Evolutionary conservation across 2,113 vertebrate species (phyloP), one percentile per base, ranked within the genome.

Genomic region (Mesembrinibis cayennensis): DNA sequence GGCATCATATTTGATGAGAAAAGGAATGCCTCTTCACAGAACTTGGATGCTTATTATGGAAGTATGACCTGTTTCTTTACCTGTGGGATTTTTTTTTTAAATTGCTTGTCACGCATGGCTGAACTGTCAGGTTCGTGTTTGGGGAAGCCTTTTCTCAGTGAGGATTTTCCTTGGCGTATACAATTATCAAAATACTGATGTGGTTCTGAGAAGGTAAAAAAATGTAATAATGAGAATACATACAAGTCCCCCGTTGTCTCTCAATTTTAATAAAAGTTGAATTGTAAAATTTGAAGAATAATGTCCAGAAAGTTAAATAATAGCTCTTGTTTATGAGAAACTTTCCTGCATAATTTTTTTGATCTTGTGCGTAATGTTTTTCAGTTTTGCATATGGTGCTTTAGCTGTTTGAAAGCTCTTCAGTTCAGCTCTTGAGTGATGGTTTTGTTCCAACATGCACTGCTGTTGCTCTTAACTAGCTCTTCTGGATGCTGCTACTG

Each of bases 101-200:
- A 56, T 61, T 18, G 5, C 4, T 29, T 88, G 10, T 55, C 8
- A 45, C 26, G 4, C 0, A 0, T 65, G 32, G 20, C 29, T 69
- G 61, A 63, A 13, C 50, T 58, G 3, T 53, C 29, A 83, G 16
- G 6, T 82, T 93, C 27, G 45, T 38, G 23, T 87, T 63, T 30
- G 18, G 13, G 11, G 11, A 67, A 72, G 7, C 8, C n/a, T 45
- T 66, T 62, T 56, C 61, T 25, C 20, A 23, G 27, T 58, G 29
- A 38, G 11, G 13, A 17, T 77, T 93, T 94, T 87, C 8, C 34
- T 42, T 80, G 44, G 13, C 7, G 20, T 42, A 36, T 53, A 15
- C 15, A 63, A 8, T 13, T 83, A n/a, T 13, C 29, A 59, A 72
- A 83, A 36, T 40, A 40, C 11, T 53, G 25, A 38, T 62, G 12